A percentile compares a stretch with the other conserved stretches of the same genome.
Evolutionary conservation across 2,888 invertebrate species (phyloP).

Genomic region (Scaptomyza flava): DNA sequence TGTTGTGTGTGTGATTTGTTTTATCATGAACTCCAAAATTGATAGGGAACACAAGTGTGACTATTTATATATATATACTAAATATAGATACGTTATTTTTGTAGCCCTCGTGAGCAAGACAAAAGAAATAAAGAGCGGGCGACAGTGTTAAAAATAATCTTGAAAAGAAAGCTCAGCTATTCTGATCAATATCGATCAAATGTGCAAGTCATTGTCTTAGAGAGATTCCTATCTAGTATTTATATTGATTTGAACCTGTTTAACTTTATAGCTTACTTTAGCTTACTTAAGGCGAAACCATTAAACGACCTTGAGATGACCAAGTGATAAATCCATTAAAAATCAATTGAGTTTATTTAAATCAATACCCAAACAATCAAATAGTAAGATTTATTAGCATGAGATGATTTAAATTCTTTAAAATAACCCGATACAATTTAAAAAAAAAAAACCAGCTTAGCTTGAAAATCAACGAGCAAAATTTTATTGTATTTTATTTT

Average conservation of each 20-base stretch:
- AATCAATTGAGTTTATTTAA: conserved; percentile 19
- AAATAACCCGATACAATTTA: conserved; percentile 20
- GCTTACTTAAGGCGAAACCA: conserved; percentile 34
- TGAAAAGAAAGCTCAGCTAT: conserved; percentile 36
- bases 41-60: conserved; percentile 59
- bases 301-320: too few species aligned
- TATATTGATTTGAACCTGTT: conserved; percentile 33
- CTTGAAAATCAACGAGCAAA: conserved; percentile 3
- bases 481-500: not conserved
- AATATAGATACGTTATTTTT: not conserved
- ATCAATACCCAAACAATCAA: conserved; percentile 10
- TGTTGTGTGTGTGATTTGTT: conserved; percentile 61
- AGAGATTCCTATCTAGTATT: not conserved
- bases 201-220: conserved; percentile 43
- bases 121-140: not conserved
- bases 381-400: conserved; percentile 20
- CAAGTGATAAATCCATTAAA: conserved; percentile 43
- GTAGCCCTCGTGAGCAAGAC: not conserved
- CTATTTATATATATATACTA: conserved; percentile 17
- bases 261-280: conserved; percentile 40
- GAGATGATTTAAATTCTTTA: conserved; percentile 45
- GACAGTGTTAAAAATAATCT: conserved; percentile 5
- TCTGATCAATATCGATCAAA: conserved; percentile 3
- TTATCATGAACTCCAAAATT: conserved; percentile 71
- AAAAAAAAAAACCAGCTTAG: conserved; percentile 28